Evolutionary conservation across 2,888 invertebrate species (phyloP).

Genomic region (Merodon equestris): DNA sequence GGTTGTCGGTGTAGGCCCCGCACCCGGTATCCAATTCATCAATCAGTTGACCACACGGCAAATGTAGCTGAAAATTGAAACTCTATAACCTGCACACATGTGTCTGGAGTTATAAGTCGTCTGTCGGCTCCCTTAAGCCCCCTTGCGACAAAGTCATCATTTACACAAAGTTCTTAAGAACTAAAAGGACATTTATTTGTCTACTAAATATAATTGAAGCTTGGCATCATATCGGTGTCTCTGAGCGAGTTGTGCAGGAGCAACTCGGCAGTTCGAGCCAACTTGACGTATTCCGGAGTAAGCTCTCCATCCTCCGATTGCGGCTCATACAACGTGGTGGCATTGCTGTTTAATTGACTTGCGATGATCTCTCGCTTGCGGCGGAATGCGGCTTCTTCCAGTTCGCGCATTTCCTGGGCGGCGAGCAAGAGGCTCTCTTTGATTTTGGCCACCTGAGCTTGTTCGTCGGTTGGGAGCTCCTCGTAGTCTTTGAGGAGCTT

Average conservation of each 20-base stretch:
- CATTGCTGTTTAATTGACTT: slow-evolving; percentile 1
- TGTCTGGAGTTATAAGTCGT: slow-evolving; percentile 57
- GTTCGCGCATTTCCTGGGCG: slow-evolving; percentile 22
- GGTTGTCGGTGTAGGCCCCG: slow-evolving; percentile 41
- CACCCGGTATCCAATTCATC: slow-evolving; percentile 52
- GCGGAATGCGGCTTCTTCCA: slow-evolving; percentile 16
- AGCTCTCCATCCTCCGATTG: neutral
- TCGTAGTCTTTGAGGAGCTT: slow-evolving; percentile 75
- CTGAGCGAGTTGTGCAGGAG: slow-evolving; percentile 45
- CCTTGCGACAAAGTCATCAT: too few relatives aligned
- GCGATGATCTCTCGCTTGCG: slow-evolving; percentile 25
- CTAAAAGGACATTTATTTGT: slow-evolving; percentile 14
- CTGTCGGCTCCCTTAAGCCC: too few relatives aligned
- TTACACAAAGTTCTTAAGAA: too few relatives aligned
- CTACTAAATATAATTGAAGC: neutral
- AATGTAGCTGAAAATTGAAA: slow-evolving; percentile 68
- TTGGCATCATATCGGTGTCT: slow-evolving; percentile 5
- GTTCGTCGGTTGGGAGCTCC: slow-evolving; percentile 73
- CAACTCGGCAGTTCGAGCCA: slow-evolving; percentile 50
- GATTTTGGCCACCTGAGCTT: slow-evolving; percentile 69
- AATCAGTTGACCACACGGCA: slow-evolving; percentile 66
- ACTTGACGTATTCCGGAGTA: slow-evolving; percentile 43
- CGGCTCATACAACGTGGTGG: neutral
- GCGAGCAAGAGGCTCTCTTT: slow-evolving; percentile 72
- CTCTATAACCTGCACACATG: slow-evolving; percentile 65